These are phyloP conservation scores for Caiman crocodilus DNA, from an alignment of 2,797 vertebrate species.

Conservation along the genomic window DNA sequence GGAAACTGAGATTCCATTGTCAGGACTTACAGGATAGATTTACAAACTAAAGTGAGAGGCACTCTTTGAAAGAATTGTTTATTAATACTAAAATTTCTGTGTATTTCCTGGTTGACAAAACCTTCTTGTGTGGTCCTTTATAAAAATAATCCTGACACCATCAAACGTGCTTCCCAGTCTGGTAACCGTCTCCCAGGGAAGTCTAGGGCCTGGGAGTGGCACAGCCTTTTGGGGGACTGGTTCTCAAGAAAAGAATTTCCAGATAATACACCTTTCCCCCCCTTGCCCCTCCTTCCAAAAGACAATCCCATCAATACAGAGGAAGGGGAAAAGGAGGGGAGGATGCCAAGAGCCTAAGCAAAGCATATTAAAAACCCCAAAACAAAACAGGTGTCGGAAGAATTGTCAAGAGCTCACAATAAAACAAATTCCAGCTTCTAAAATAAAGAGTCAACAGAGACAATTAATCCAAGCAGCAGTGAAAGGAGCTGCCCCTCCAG, in stretches of 20 bases:
- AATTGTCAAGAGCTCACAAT: background rate
- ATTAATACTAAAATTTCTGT: constrained; percentile 77
- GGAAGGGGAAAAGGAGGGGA: constrained; percentile 24
- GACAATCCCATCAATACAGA: constrained; percentile 6
- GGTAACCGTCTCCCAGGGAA: background rate
- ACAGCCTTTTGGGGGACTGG: background rate
- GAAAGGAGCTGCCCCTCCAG: background rate
- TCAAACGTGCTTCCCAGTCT: fast-evolving
- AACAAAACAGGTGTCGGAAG: constrained; percentile 34
- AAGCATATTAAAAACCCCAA: too few species aligned
- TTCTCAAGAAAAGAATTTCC: background rate
- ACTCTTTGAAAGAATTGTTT: constrained; percentile 80
- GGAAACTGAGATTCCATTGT: background rate
- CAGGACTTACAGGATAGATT: too few species aligned
- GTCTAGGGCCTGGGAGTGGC: background rate
- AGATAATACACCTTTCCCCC: background rate
- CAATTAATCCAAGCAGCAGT: background rate
- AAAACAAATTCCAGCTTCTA: constrained; percentile 63
- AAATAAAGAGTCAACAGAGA: constrained; percentile 50
- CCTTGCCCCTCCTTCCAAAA: background rate
- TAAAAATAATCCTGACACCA: constrained; percentile 69
- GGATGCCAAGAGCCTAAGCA: constrained; percentile 25
- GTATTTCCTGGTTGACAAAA: constrained; percentile 73
- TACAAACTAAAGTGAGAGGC: background rate
- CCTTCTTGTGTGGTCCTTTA: constrained; percentile 77